These are phyloP conservation scores for Pseudochirops cupreus DNA, from an alignment of 2,797 vertebrate genomes.

Conservation along the genomic window DNA sequence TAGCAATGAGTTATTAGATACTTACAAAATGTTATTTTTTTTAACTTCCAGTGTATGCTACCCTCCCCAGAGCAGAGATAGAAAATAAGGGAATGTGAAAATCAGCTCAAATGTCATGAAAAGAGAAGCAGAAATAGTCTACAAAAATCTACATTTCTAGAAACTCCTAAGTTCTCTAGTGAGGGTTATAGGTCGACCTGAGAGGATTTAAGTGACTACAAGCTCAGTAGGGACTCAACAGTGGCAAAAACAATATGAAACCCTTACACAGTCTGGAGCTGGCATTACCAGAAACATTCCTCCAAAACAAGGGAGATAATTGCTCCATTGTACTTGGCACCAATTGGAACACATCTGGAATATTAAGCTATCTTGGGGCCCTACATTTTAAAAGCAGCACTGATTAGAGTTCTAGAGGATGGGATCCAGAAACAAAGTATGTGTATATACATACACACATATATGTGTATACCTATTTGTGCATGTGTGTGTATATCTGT, in stretches of 20 bases:
- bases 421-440: background rate
- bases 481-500: no score
- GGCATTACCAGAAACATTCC: background rate
- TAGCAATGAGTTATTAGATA: background rate
- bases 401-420: background rate
- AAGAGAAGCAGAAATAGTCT: background rate
- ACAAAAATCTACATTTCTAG: background rate
- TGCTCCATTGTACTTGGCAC: background rate
- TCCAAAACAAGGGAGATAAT: background rate
- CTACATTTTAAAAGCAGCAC: background rate
- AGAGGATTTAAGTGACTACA: background rate
- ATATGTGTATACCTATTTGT: no score
- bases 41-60: background rate
- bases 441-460: no score
- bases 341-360: background rate
- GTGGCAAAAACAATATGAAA: background rate
- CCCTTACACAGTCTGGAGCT: background rate
- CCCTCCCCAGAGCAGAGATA: background rate
- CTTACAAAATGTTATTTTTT: background rate
- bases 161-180: background rate
- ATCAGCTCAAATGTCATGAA: background rate
- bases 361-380: background rate
- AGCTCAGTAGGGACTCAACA: background rate
- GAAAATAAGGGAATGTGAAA: background rate
- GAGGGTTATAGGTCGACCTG: background rate